phyloP scores from a whole-genome alignment of 2,113 vertebrate species.

The Coturnix japonica region DNA sequence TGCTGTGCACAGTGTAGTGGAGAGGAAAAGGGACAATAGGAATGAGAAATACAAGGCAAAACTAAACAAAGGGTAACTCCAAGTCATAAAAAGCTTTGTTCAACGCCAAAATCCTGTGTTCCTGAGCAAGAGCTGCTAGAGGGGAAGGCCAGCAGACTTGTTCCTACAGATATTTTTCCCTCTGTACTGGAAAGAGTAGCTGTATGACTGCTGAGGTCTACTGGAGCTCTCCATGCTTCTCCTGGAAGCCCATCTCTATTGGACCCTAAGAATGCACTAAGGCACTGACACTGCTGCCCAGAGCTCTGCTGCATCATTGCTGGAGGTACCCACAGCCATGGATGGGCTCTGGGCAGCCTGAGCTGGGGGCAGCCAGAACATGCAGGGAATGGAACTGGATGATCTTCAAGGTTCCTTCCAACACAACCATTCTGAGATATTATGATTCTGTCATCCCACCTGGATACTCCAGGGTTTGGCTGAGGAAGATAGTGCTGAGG shows the following conservation, averaged over 20 bases:
- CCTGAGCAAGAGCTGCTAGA: neutral
- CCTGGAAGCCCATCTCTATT: neutral
- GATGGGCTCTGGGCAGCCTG: no score
- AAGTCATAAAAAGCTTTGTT: neutral
- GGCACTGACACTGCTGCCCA: no score
- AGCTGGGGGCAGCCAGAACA: no score
- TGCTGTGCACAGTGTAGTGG: neutral
- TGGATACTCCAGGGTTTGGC: neutral
- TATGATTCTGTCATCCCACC: no score
- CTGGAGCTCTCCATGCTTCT: neutral
- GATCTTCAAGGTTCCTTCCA: no score
- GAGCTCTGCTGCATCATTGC: no score
- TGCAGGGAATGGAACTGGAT: no score
- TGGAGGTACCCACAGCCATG: no score
- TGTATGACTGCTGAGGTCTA: neutral
- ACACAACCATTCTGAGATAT: no score
- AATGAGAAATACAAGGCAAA: neutral
- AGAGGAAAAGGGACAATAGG: neutral
- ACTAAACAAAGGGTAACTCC: neutral
- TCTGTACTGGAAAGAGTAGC: neutral
- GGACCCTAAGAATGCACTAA: no score
- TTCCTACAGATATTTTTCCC: neutral
- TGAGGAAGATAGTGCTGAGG: rapidly evolving
- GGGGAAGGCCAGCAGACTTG: neutral
- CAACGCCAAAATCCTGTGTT: neutral